Base-by-base conservation (phyloP, 1,140 invertebrate species). In the Paracyclopina nana region DNA sequence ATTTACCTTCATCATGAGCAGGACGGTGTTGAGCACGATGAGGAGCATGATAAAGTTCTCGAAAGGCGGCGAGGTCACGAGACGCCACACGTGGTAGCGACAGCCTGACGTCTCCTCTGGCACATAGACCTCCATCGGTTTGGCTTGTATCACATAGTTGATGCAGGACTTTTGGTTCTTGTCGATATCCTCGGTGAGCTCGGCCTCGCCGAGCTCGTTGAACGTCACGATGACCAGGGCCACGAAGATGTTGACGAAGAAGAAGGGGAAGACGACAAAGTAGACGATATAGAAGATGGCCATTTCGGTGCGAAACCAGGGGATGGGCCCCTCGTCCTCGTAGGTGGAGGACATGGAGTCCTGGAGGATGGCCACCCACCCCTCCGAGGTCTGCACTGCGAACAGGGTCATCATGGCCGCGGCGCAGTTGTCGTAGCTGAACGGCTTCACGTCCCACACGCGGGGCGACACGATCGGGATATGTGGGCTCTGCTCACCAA, bases 151-250 rank as follows among this genome's bases (percentile, higher is more conserved):
- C 1, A 71, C 69, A 63, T 74, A 75, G 55, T 76, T 74, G 56
- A 75, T 76, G 57, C 73, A 75, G 55, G 74, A 73, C 68, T 77
- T 76, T 71, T 74, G 73, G 61, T 75, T 75, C 60, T 76, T 76
- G 58, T 75, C 72, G 34, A 75, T 58, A 55, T 76, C 72, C 59
- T 76, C 72, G 31, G 65, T 65, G 11, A 75, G 59, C 57, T 75
- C 73, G 56, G 70, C 71, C 58, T 75, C 72, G 53, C 72, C 72
- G 58, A 75, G 72, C 53, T 73, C 72, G 64, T 75, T 74, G 61
- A 75, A 75, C 34, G 73, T 75, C 57, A 75, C 76, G 58, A 75
- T 75, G 58, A 75, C 76, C 58, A 75, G 65, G 54, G 74, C 74
- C 48, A 75, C 74, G 59, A 75, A 76, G 54, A 75, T 75, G 58